A percentile compares a stretch with the other conserved stretches of the same genome.
These are phyloP conservation scores for Lomographa bimaculata DNA, from an alignment of 2,888 invertebrate species.

Conservation along the genomic window DNA sequence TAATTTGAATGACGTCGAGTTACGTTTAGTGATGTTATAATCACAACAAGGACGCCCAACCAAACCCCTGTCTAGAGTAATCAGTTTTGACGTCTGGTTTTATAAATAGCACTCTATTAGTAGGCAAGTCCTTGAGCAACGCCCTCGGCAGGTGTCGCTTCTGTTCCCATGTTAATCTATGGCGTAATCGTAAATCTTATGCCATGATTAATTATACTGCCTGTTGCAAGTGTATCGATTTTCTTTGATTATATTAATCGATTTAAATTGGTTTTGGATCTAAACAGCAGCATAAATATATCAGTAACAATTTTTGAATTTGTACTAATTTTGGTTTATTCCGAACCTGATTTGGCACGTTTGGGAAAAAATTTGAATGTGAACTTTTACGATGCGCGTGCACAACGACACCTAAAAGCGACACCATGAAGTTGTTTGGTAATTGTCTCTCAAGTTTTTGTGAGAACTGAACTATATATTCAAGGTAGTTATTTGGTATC, in stretches of 20 bases:
- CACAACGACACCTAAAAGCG: too few species aligned
- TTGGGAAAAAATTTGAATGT: too few species aligned
- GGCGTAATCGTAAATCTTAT: conserved; percentile 5
- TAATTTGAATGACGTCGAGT: conserved; percentile 30
- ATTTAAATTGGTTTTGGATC: background rate
- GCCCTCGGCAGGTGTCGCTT: conserved; percentile 30
- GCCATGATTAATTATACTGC: conserved; percentile 12
- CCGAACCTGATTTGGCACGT: too few species aligned
- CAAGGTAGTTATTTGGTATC: too few species aligned
- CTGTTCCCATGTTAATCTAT: conserved; percentile 15
- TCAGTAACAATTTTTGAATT: too few species aligned
- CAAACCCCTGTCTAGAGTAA: conserved; percentile 39
- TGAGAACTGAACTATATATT: too few species aligned
- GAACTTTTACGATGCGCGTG: too few species aligned
- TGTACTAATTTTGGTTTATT: too few species aligned
- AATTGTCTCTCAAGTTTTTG: too few species aligned
- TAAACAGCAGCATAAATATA: background rate
- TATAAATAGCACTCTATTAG: conserved; percentile 53
- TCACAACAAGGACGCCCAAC: conserved; percentile 47
- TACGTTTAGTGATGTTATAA: conserved; percentile 20
- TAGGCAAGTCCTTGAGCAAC: conserved; percentile 34
- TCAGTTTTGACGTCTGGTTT: conserved; percentile 42
- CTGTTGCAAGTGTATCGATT: conserved; percentile 15
- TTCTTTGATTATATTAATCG: conserved; percentile 13
- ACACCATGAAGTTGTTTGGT: too few species aligned